phyloP scores from a whole-genome alignment of 1,140 invertebrate species.

The Solen grandis region DNA sequence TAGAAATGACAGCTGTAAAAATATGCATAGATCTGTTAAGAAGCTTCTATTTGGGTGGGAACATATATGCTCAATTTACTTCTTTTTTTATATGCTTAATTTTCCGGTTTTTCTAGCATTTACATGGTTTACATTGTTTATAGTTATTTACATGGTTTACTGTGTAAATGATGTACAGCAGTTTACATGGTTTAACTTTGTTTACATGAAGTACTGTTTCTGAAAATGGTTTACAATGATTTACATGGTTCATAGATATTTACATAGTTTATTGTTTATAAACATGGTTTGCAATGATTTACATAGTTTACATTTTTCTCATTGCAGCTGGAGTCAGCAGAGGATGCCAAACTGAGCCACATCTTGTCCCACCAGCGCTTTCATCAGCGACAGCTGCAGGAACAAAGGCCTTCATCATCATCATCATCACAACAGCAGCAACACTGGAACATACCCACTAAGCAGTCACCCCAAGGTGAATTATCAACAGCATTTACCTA shows the following conservation, averaged over 20 bases:
- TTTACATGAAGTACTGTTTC: neutral
- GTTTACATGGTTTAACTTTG: neutral
- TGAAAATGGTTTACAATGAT: neutral
- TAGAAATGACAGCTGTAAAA: too few species aligned
- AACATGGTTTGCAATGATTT: too few species aligned
- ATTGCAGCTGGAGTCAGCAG: slow-evolving; percentile 88
- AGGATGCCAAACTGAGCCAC: slow-evolving; percentile 91
- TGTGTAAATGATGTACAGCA: neutral
- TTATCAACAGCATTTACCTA: too few species aligned
- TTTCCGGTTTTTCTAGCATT: too few species aligned
- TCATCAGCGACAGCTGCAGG: slow-evolving; percentile 85
- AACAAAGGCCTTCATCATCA: neutral
- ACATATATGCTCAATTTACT: too few species aligned
- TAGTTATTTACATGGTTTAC: neutral
- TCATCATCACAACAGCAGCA: slow-evolving; percentile 10
- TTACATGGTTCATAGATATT: neutral
- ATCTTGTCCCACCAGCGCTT: slow-evolving; percentile 94
- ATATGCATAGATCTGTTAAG: too few species aligned
- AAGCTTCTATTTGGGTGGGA: too few species aligned
- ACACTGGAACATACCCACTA: slow-evolving; percentile 47
- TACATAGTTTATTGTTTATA: too few species aligned
- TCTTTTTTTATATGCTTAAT: too few species aligned
- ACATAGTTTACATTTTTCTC: too few species aligned
- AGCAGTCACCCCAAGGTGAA: slow-evolving; percentile 27
- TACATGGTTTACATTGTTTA: neutral